Base-by-base conservation (phyloP, 2,888 invertebrate species). In the Scaptodrosophila latifasciaeformis region DNA sequence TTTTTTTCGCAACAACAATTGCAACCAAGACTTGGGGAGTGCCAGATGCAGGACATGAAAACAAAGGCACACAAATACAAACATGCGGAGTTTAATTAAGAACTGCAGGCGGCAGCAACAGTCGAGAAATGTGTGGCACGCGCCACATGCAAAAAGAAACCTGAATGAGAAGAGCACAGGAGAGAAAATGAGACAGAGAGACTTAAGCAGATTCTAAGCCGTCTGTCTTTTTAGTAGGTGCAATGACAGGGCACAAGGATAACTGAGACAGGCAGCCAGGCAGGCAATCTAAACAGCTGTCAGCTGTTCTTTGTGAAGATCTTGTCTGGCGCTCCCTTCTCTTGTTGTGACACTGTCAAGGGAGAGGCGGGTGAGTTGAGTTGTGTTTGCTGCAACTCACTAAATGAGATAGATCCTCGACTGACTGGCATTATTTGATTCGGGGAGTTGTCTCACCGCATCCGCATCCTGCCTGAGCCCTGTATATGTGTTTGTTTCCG, bases 241-340 rank as follows among this genome's bases (percentile, higher is more conserved):
- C 66, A 67, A 54, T 67, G 67, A 70, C 70, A 70, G 54, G 59
- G 54, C 54, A 54, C 55, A 72, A 66, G 58, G 44, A 63, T 61
- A 62, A 58, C 44, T 29, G 30, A 37, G 31, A 30, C 17, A 31
- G 37, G 54, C 45, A 43, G 54, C 46, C 59, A 58, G n/a, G n/a
- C n/a, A n/a, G n/a, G n/a, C n/a, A n/a, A n/a, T n/a, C n/a, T n/a
- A 54, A 75, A 68, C 76, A 76, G 79, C 76, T 76, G 76, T 54
- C 76, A 76, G 76, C 76, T 76, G 76, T 81, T 75, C 45, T 39
- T n/a, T 52, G 49, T 40, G 60, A 79, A 62, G 76, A 66, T 76
- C 74, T 48, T 60, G 57, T 51, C 54, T 44, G 47, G n/a, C 19
- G 40, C 40, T 19, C n/a, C 40, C 13, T 39, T 49, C 49, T 48